A percentile compares a stretch with the other conserved stretches of the same genome.
Conservation (phyloP, 35 echinoderm and acorn worm genomes). For the Stichopus chloronotus region DNA sequence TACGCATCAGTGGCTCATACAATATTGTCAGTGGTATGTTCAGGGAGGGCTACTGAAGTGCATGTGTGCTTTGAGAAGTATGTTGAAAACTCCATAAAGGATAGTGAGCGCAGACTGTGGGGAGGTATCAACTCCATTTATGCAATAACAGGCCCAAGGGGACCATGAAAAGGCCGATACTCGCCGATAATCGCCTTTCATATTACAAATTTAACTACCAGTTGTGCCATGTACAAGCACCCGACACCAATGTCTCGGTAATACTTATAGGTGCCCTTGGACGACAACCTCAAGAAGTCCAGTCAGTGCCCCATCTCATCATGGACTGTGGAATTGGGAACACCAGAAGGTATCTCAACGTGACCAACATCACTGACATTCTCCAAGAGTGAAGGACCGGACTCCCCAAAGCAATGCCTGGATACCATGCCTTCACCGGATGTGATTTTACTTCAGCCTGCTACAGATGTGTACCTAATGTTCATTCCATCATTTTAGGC, state of each 20-base stretch:
- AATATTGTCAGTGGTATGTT: slow-evolving; percentile 52
- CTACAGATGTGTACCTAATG: slow-evolving; percentile 59
- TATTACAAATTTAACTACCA: slow-evolving; percentile 13
- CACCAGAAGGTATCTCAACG: slow-evolving; percentile 56
- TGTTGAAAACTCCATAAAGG: slow-evolving; percentile 39
- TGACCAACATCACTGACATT: slow-evolving; percentile 58
- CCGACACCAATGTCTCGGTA: slow-evolving; percentile 50
- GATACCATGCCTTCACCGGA: slow-evolving; percentile 79
- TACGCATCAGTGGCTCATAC: slow-evolving; percentile 57
- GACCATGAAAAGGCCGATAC: slow-evolving; percentile 54
- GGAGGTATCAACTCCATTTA: slow-evolving; percentile 47
- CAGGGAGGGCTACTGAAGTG: slow-evolving; percentile 27
- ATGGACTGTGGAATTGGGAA: slow-evolving; percentile 78
- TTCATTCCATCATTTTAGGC: background rate
- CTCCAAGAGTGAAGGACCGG: slow-evolving; percentile 50
- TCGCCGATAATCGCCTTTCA: no score
- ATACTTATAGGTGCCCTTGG: background rate
- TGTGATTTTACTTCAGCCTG: slow-evolving; percentile 79
- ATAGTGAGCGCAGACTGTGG: slow-evolving; percentile 55
- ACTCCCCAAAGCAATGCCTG: slow-evolving; percentile 63
- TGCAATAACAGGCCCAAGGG: slow-evolving; percentile 56
- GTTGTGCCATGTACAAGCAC: slow-evolving; percentile 26
- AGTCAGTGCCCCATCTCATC: background rate
- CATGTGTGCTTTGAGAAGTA: slow-evolving; percentile 68
- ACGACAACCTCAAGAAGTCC: background rate